Base-by-base conservation (phyloP, 2,888 invertebrate genomes). In the Adelphocoris suturalis region DNA sequence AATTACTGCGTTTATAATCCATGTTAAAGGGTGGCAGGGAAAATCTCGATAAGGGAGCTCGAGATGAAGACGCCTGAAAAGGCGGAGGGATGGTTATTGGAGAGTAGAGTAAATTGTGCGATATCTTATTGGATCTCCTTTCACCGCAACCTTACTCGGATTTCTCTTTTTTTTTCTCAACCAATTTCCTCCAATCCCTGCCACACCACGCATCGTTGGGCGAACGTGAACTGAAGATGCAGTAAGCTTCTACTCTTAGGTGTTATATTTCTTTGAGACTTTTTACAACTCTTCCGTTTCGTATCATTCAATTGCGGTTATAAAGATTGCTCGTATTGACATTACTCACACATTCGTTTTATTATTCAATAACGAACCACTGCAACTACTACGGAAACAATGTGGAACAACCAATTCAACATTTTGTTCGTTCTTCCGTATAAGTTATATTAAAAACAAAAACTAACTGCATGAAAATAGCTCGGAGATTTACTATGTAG, bases 1-100 rank as follows among this genome's bases (percentile, higher is more conserved):
- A 89, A 89, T 82, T 89, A 89, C 89, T 23, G 23, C 68, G 46
- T 82, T 89, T 84, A 84, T 89, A 84, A 89, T 89, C 89, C 47
- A 68, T 52, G 89, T 84, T 89, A 55, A 76, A n/a, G 78, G 85
- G 57, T 76, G 87, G 87, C 75, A 27, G 28, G 14, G 88, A 16
- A 61, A 46, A 80, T 80, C 88, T 80, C 78, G 88, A 88, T 88
- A 78, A 88, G 52, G 23, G 57, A 13, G 23, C 68, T 52, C 23
- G 68, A 68, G 68, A 68, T 68, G 68, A 68, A 68, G 68, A 68
- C 68, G 23, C 19, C 23, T 4, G 23, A 23, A 68, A 57, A 28
- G 37, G 28, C 27, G 37, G 61, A 61, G 85, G 37, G 61, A 61
- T 19, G 85, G 57, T 57, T 85, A 55, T 47, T 47, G 82, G 48